Evolutionary conservation across 2,797 vertebrate genomes (phyloP).

Genomic region (Moxostoma hubbsi): DNA sequence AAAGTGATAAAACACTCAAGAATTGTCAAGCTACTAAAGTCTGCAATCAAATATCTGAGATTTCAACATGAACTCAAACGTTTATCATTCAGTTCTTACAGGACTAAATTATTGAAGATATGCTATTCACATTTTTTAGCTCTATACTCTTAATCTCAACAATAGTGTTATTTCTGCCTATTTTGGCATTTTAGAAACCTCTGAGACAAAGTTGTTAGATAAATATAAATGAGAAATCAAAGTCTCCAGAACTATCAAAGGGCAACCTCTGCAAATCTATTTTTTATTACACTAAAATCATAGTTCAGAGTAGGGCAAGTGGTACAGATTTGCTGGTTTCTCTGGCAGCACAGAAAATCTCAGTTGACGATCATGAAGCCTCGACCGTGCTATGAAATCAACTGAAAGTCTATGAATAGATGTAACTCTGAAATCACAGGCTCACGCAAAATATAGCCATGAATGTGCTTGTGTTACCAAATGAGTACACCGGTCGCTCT

Average conservation of each 20-base stretch:
- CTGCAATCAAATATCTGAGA: no score
- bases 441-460: constrained; percentile 7
- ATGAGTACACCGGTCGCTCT: neutral
- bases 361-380: constrained; percentile 15
- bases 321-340: constrained; percentile 16
- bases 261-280: neutral
- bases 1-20: no score
- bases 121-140: no score
- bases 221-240: neutral
- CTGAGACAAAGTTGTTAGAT: neutral
- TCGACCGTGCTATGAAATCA: constrained; percentile 23
- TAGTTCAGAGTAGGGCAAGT: constrained; percentile 12
- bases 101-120: no score
- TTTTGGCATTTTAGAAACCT: no score
- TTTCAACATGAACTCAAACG: no score
- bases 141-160: no score
- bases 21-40: no score
- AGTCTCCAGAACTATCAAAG: neutral
- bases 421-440: constrained; percentile 25
- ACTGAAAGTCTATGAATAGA: constrained; percentile 30
- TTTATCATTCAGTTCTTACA: no score
- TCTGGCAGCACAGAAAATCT: constrained; percentile 7
- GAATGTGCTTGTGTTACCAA: constrained; percentile 17
- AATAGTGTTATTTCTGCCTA: no score
- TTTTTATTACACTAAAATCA: neutral